A percentile compares a stretch with the other conserved stretches of the same genome.
These are phyloP conservation scores for Aldrovandia affinis DNA, from an alignment of 2,797 vertebrate genomes.

Conservation along the genomic window DNA sequence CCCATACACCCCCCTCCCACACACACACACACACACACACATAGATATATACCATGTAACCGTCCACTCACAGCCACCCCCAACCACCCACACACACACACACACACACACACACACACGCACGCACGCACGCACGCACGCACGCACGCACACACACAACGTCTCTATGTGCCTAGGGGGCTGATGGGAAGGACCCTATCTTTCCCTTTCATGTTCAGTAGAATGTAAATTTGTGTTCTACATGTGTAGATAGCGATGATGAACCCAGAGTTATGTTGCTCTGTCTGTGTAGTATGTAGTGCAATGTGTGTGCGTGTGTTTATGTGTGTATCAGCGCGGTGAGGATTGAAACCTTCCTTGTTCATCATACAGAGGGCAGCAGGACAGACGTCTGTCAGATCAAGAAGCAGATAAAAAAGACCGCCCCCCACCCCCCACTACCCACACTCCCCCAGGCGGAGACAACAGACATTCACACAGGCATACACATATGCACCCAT, in stretches of 20 bases:
- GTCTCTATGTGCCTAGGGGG: not conserved
- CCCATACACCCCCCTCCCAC: constrained; percentile 12
- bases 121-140: not conserved
- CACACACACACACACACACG: not conserved
- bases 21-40: not conserved
- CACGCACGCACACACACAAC: not conserved
- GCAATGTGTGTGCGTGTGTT: constrained; percentile 1
- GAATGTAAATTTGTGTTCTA: constrained; percentile 45
- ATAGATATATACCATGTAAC: not conserved
- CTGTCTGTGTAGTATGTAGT: constrained; percentile 16
- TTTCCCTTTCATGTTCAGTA: constrained; percentile 30
- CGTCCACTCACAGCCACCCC: not conserved
- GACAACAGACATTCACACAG: not conserved
- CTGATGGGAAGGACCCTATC: not conserved
- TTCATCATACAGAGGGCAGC: not conserved
- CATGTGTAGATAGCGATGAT: constrained; percentile 36
- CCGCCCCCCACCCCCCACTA: constrained; percentile 36
- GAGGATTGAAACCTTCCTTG: not conserved
- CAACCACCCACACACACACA: not conserved
- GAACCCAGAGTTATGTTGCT: constrained; percentile 14
- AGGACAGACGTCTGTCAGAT: no score
- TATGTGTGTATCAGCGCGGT: not conserved
- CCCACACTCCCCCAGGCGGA: constrained; percentile 24
- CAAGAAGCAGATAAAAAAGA: constrained; percentile 43
- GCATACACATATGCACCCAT: not conserved